Evolutionary conservation across 2,113 vertebrate species (phyloP), one percentile per base, ranked within the genome.

Genomic region (Phalacrocorax aristotelis): DNA sequence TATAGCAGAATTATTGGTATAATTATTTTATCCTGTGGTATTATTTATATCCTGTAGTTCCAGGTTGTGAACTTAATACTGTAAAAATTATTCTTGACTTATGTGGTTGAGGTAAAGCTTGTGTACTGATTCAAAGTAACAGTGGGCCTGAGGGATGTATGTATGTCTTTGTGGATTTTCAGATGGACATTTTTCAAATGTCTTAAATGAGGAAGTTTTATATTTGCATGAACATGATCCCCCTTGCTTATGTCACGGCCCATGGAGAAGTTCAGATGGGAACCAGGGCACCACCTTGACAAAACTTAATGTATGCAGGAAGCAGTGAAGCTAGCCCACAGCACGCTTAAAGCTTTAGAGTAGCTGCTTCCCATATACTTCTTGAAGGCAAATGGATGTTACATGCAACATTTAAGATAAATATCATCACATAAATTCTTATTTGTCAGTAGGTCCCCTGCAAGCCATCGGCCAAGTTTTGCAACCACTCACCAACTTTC

Each of bases 401-500:
- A 15, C 22, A 13, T 74, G 48, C 38, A 54, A n/a, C 36, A 34
- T 77, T 51, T 75, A 60, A 51, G 49, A 46, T 70, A 65, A 83
- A 40, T 44, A 51, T 25, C 12, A 8, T n/a, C n/a, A 19, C 15
- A 34, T 64, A 58, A 69, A 48, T 29, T 64, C 40, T 29, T 27
- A 17, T 23, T 78, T 51, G 34, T 80, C 42, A 19, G 8, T 42
- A 18, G 13, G 42, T 87, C 36, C 48, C 54, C 30, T 64, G 49
- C 0, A 1, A 88, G 48, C 15, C 30, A 52, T 34, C 1, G 1
- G 46, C 25, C 38, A 66, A 80, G 26, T 40, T 90, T 71, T 87
- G 46, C 52, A 57, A 18, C 61, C 36, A 19, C 0, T 0, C 15
- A 38, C 34, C 23, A 25, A 15, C 17, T 62, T 72, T n/a, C 11